Base-by-base conservation (phyloP, 2,888 invertebrate genomes). In the Dasypolia templi region DNA sequence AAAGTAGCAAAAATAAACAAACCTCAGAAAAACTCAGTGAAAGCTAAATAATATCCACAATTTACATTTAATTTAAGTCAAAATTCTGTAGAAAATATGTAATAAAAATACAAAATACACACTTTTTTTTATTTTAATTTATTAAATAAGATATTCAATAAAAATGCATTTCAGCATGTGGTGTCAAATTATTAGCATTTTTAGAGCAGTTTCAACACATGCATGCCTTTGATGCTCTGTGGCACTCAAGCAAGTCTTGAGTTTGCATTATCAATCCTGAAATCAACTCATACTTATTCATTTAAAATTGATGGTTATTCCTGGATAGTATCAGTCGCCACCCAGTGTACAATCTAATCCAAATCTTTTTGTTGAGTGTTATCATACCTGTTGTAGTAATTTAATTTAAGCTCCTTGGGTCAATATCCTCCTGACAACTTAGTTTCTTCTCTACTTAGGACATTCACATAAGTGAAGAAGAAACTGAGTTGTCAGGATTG, bases 1-100 rank as follows among this genome's bases (percentile, higher is more conserved):
- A 79, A 84, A 70, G 56, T 66, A 35, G 76, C 68, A 70, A 78
- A 65, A 58, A 44, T 22, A 66, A 72, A n/a, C 42, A 62, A 67
- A 49, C 22, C 17, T 19, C 49, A 62, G 75, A 84, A 68, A 76
- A 64, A 56, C 53, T 44, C 4, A 35, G 26, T 32, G 44, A 67
- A 46, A 77, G 62, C 44, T 84, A 56, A 78, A 81, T 51, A 46
- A 2, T 32, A n/a, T 51, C 19, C 7, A 19, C 44, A 32, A 26
- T 19, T 35, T 75, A 29, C 19, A 44, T 51, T 58, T 49, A 39
- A 61, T 61, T 26, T 76, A 76, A 44, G 55, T n/a, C 4, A 49
- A 51, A 35, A 22, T 49, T 44, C 56, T 62, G 69, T 76, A 76
- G 77, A 62, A 55, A 56, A n/a, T 42, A 51, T 46, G 22, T 75